Conservation (phyloP, 2,888 invertebrate genomes). For the Cepaea hortensis region DNA sequence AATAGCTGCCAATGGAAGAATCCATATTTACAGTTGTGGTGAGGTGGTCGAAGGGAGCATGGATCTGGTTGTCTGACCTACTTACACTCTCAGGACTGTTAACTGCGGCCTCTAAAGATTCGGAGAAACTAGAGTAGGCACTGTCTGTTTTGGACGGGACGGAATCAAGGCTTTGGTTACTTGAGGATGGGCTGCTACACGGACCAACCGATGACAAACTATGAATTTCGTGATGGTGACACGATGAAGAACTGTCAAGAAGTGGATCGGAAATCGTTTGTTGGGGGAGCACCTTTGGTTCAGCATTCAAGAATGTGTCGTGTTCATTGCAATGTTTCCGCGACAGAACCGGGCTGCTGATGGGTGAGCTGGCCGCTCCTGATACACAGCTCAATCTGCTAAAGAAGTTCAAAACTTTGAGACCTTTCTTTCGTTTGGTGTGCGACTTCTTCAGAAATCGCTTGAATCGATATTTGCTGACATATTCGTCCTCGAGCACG, state of each 20-base stretch:
- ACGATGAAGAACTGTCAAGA: neutral
- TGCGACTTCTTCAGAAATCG: slow-evolving; percentile 50
- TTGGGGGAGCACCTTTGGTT: neutral
- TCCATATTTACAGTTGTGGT: neutral
- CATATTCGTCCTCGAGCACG: slow-evolving; percentile 44
- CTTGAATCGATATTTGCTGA: slow-evolving; percentile 42
- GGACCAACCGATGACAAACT: neutral
- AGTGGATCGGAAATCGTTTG: neutral
- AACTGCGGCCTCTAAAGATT: neutral
- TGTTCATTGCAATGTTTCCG: neutral
- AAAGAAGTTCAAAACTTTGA: slow-evolving; percentile 27
- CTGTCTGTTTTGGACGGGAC: slow-evolving; percentile 29
- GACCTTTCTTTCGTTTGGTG: slow-evolving; percentile 42
- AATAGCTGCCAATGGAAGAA: neutral
- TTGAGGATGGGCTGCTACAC: neutral
- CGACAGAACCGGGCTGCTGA: slow-evolving; percentile 5
- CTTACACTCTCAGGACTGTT: neutral
- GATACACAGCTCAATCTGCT: slow-evolving; percentile 39
- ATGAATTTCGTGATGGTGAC: neutral
- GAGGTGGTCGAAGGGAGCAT: too few species aligned
- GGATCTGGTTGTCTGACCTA: neutral
- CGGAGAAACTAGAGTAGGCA: slow-evolving; percentile 46
- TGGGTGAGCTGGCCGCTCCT: slow-evolving; percentile 22
- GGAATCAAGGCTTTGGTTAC: slow-evolving; percentile 42
- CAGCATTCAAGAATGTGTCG: neutral